Base-by-base conservation (phyloP, 2,797 vertebrate genomes). In the Enteromius anoplus region DNA sequence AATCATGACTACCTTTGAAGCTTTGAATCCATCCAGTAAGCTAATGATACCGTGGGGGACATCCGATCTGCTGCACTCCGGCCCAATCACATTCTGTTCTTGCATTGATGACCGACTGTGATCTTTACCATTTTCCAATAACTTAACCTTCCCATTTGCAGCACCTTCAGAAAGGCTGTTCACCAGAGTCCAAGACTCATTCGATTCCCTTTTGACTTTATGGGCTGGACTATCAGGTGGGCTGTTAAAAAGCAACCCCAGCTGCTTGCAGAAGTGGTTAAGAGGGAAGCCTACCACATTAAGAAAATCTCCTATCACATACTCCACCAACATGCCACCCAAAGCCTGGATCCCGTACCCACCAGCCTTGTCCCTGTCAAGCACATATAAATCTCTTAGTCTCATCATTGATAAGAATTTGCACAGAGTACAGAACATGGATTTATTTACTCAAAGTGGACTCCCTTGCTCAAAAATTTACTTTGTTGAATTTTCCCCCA, bases 241-340 rank as follows among this genome's bases (percentile, higher is more conserved):
- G 1, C 4, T 68, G 83, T 92, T 94, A 86, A 92, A 97, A 70
- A 99, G 91, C 51, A 91, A 78, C 6, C 91, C 93, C 64, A 99
- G 90, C 81, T 95, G 91, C 92, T 96, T 97, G 93, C 97, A 99
- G 90, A 99, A 99, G 90, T 89, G 98, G 92, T 99, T 98, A 51
- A 99, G 94, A 1, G 98, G 98, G 86, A 99, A 99, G 65, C 98
- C 98, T 42, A 98, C 95, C 6, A 99, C 98, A 32, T 99, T 99
- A 53, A 98, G 90, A 86, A 98, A 98, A 92, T 99, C 98, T 40
- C 98, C 98, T 0, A 92, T 93, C 8, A 99, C 94, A 2, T 91
- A 93, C 80, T 99, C 98, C 58, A 99, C 98, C 69, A 99, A 89
- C 98, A 98, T 98, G 9, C 97, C 97, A 2, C 98, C 98, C 0